Evolutionary conservation across 1,140 invertebrate species (phyloP), one percentile per base, ranked within the genome.

Genomic region (Leptoteleia sp.): DNA sequence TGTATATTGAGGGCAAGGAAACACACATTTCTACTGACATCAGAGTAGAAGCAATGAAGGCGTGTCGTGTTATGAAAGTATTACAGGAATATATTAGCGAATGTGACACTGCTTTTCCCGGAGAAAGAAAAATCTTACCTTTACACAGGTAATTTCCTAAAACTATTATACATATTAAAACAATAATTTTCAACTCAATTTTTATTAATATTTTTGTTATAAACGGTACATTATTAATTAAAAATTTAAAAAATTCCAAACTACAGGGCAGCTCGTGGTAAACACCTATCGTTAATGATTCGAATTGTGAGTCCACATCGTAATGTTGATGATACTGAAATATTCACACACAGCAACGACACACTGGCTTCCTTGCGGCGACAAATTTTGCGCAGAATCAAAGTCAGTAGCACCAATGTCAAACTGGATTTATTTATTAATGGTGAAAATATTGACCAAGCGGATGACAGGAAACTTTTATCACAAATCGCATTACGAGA

Each of bases 31-130:
- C 77, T 15, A 85, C 85, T 68, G 85, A 85, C 45, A 88, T 90
- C 65, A 91, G 92, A 78, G 91, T 93, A 27, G 96, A 97, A 85
- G 94, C 95, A n/a, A 93, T 95, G 42, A 94, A 95, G 88, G 96
- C 98, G 93, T 97, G 97, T 86, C 93, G 97, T 64, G 95, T 99
- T 15, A 92, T 99, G 83, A 96, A 96, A 90, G 97, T 98, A 79
- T 92, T 99, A 67, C 94, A 96, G 82, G 97, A 99, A 90, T 99
- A 99, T 86, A 94, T 99, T 55, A 95, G 94, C 68, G 97, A 99
- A 89, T 99, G 97, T 91, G 98, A 99, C 91, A 93, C 94, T 59
- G 94, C 95, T 57, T 99, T 96, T 90, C 93, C 93, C 16, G 95
- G 95, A 6, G 97, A 99, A 86, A 91, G 98, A 68, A 94, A 95